A percentile compares a stretch with the other conserved stretches of the same genome.
phyloP scores from a whole-genome alignment of 2,888 invertebrate genomes.

The Spodoptera picta region DNA sequence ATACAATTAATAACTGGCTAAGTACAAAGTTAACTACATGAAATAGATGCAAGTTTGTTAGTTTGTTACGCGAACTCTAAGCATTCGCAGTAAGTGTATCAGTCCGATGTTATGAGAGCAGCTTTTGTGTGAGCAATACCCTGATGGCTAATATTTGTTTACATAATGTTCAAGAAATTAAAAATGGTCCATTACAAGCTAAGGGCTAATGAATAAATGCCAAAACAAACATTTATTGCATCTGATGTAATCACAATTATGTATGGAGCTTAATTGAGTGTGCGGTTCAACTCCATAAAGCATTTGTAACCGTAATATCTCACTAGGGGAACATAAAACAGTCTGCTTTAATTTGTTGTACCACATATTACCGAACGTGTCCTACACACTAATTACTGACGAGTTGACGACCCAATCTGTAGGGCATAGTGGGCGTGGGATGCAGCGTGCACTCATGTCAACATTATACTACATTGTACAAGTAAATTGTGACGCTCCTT shows the following conservation, averaged over 20 bases:
- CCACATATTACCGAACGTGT: conserved; percentile 28
- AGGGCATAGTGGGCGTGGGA: conserved; percentile 16
- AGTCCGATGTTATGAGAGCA: conserved; percentile 14
- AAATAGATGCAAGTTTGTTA: background rate
- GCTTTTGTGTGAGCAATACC: background rate
- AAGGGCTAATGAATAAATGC: no score
- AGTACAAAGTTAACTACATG: background rate
- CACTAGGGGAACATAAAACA: conserved; percentile 3
- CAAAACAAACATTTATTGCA: no score
- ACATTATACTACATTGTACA: no score
- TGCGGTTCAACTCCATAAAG: no score
- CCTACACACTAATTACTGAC: conserved; percentile 29
- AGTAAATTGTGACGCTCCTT: no score
- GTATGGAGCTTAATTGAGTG: no score
- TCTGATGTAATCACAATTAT: no score
- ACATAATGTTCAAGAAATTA: no score
- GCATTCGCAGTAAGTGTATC: conserved; percentile 3
- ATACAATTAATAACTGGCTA: conserved; percentile 11
- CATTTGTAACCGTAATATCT: no score
- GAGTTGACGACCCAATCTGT: conserved; percentile 28
- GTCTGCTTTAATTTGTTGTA: conserved; percentile 11
- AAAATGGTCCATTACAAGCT: no score
- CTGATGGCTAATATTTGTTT: no score
- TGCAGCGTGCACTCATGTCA: background rate
- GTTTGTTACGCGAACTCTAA: background rate